Base-by-base conservation (phyloP, 2,113 vertebrate species). In the Onychostoma macrolepis region DNA sequence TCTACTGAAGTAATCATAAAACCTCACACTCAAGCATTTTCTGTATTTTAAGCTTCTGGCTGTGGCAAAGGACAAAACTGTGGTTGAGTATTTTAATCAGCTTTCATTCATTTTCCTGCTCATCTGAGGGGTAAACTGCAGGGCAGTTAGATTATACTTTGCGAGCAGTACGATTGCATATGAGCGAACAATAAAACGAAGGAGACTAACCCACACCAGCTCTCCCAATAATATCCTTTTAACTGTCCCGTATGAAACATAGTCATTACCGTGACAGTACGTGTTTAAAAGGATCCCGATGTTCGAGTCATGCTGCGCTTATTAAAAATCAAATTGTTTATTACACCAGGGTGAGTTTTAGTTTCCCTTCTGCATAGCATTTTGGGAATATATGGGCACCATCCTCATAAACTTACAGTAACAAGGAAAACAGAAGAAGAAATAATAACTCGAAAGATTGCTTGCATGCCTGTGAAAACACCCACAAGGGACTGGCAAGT, bases 261-360 rank as follows among this genome's bases (percentile, higher is more conserved):
- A 91, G 86, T 89, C 89, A 90, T 92, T 88, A 92, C 89, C 43
- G 67, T 76, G 82, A 48, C 76, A 30, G 79, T 86, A 85, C 80
- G 76, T 75, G 80, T 88, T 85, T 89, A 87, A 89, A 86, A 89
- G 82, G 84, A 86, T 79, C 80, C 74, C 33, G 48, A 86, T 75
- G 74, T 67, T 71, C 74, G 15, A 65, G 72, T 87, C 91, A 90
- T 90, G 91, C 91, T 91, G 91, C 72, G 90, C 89, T 91, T 92
- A 92, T 92, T 92, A 91, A 91, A 92, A 91, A 90, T 91, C 86
- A 63, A 90, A 92, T 88, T 91, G 86, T 92, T 90, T 91, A 92
- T 90, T 89, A 92, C 87, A 83, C 86, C 75, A 74, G 80, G 69
- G 83, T 83, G 88, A 88, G 88, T 85, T 86, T 87, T 87, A 88